These are phyloP conservation scores for Byasa hedistus DNA, from an alignment of 2,888 invertebrate species.

Conservation along the genomic window DNA sequence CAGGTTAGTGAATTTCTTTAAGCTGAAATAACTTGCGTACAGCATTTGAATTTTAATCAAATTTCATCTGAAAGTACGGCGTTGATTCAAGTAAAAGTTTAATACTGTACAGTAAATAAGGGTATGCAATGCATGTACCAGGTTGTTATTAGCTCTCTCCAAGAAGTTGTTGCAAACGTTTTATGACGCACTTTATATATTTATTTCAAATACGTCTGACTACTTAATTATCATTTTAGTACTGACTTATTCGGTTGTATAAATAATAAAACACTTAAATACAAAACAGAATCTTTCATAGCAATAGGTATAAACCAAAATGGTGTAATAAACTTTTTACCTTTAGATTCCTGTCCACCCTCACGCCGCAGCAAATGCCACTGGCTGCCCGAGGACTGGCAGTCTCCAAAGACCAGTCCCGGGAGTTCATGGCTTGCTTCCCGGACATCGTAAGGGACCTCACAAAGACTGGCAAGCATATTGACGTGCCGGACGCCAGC, in stretches of 20 bases:
- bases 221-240: neutral
- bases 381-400: conserved; percentile 82
- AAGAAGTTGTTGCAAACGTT: too few relatives aligned
- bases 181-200: too few relatives aligned
- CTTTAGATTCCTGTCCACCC: conserved; percentile 80
- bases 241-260: too few relatives aligned
- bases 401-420: conserved; percentile 89
- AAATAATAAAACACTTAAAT: neutral
- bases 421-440: conserved; percentile 93
- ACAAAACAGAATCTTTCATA: neutral
- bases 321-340: conserved; percentile 39
- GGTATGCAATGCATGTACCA: too few relatives aligned
- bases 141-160: too few relatives aligned
- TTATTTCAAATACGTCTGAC: too few relatives aligned
- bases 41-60: conserved; percentile 22
- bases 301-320: conserved; percentile 9
- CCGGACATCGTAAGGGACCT: conserved; percentile 92
- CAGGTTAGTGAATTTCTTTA: conserved; percentile 73
- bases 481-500: conserved; percentile 88
- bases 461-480: conserved; percentile 86
- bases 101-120: too few relatives aligned
- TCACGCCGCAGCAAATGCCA: conserved; percentile 81
- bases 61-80: neutral
- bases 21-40: conserved; percentile 51
- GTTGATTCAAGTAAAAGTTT: too few relatives aligned